A percentile compares a stretch with the other conserved stretches of the same genome.
These are phyloP conservation scores for Coryphaenoides rupestris DNA, from an alignment of 2,113 vertebrate genomes.

Conservation along the genomic window DNA sequence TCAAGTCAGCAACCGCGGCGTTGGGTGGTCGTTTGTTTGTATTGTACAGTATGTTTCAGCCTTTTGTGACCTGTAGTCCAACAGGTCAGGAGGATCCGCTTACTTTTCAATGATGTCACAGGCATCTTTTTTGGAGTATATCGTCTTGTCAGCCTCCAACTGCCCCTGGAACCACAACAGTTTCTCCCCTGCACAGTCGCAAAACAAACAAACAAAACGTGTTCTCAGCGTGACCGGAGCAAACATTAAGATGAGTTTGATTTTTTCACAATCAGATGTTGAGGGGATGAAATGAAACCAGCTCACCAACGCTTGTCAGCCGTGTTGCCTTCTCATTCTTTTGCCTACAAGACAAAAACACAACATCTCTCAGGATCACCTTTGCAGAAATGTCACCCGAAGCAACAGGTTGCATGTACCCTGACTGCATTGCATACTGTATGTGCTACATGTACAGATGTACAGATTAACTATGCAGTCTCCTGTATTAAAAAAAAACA, in stretches of 20 bases:
- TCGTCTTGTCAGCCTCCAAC: constrained; percentile 76
- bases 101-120: constrained; percentile 89
- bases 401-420: no score
- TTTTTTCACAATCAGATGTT: no score
- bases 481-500: no score
- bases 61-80: no score
- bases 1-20: no score
- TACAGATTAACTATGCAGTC: no score
- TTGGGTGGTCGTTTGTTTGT: no score
- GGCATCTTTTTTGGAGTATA: constrained; percentile 84
- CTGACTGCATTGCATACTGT: no score
- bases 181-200: constrained; percentile 80
- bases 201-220: neutral
- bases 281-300: neutral
- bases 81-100: no score
- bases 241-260: neutral
- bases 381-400: no score
- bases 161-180: constrained; percentile 91
- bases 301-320: constrained; percentile 82
- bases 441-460: no score
- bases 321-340: constrained; percentile 88
- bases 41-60: no score
- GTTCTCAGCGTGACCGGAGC: neutral
- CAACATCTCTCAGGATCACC: neutral
- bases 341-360: constrained; percentile 64